Evolutionary conservation across 2,113 vertebrate genomes (phyloP), one percentile per base, ranked within the genome.

Genomic region (Polypterus bichir): DNA sequence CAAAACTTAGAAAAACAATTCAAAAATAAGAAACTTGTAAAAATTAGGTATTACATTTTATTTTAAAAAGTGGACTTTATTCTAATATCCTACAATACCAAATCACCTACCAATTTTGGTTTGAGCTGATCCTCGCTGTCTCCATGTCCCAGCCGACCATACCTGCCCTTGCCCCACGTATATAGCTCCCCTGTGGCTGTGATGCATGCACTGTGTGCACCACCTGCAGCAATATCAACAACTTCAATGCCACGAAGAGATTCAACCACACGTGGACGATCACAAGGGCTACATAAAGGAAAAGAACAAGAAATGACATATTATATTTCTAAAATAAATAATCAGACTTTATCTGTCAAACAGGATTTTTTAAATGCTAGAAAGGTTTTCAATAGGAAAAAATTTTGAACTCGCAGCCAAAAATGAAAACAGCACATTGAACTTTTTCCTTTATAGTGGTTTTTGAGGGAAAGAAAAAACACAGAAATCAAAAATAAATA

Each of bases 51-150:
- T 3, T 47, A 44, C 8, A 27, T 9, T 49, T n/a, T 45, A 56
- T 9, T 46, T 3, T 10, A 55, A 47, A 71, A 10, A 4, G 57
- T 47, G 11, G 6, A 63, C 5, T 27, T 61, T 46, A 27, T 27
- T 27, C 27, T 27, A 27, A 27, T 27, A 27, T 27, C 27, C 27
- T n/a, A n/a, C n/a, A 62, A 62, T 9, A 48, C 4, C 7, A 4
- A 44, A n/a, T n/a, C 7, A 61, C 82, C 78, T 59, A 98, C 96
- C 88, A 97, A 76, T 68, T 99, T 99, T 44, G 96, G 96, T 77
- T 97, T 98, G 1, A 99, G 81, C 7, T 98, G 96, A 72, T 98
- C 96, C 67, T 99, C 96, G 6, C 94, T 98, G 73, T 99, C 96
- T 4, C 95, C 94, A 3, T 99, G 96, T 1, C 96, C 96, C 60